phyloP scores from a whole-genome alignment of 2,888 invertebrate genomes.

The Tholera decimalis region DNA sequence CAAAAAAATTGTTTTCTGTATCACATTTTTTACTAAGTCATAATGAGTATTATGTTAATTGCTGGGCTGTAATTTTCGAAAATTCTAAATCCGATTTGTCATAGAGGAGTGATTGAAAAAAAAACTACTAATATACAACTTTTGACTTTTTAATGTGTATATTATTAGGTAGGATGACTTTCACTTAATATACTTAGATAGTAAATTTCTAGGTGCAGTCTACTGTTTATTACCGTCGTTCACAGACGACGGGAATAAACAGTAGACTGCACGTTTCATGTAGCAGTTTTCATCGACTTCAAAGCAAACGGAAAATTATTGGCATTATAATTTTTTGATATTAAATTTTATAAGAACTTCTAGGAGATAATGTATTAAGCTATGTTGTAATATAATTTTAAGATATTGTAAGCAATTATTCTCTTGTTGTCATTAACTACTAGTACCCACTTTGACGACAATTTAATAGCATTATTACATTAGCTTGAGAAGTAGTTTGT shows the following conservation, averaged over 20 bases:
- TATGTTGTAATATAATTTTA: neutral
- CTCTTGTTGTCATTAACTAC: conserved; percentile 4
- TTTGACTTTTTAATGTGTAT: neutral
- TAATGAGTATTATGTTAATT: no score
- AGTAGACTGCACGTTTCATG: neutral
- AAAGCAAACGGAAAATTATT: neutral
- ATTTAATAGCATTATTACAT: conserved; percentile 5
- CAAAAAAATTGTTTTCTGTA: no score
- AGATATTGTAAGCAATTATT: neutral
- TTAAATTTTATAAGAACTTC: neutral
- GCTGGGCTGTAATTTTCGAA: no score
- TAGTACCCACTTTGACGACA: neutral
- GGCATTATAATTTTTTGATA: no score
- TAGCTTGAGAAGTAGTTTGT: neutral
- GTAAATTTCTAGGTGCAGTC: no score
- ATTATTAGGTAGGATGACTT: neutral
- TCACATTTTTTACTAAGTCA: no score
- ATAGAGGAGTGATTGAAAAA: neutral
- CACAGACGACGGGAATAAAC: no score
- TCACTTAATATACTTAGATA: no score
- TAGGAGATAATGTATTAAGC: neutral
- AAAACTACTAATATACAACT: neutral
- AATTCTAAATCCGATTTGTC: neutral
- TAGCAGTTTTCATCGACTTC: neutral
- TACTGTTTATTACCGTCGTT: neutral